These are phyloP conservation scores for Prunella strophiata DNA, from an alignment of 2,797 vertebrate species.

Conservation along the genomic window DNA sequence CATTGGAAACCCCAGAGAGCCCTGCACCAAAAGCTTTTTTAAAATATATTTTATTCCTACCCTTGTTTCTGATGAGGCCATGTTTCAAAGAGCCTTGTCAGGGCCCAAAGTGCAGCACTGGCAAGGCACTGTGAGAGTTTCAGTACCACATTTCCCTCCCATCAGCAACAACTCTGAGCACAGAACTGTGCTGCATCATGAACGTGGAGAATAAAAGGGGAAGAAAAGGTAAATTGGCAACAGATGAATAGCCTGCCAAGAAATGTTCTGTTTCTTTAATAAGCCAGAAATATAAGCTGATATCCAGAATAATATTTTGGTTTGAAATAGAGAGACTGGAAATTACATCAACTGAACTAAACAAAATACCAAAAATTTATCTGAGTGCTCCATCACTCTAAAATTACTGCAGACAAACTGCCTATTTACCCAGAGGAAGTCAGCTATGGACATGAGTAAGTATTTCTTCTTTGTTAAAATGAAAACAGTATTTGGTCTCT, in stretches of 20 bases:
- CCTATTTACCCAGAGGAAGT: neutral
- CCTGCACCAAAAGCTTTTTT: neutral
- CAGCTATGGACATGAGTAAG: neutral
- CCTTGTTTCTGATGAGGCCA: neutral
- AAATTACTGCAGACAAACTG: neutral
- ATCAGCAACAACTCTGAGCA: fast-evolving
- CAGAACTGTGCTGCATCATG: neutral
- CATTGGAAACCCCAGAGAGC: fast-evolving
- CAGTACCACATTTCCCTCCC: neutral
- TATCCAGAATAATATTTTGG: neutral
- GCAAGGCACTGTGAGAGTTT: neutral
- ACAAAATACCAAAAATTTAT: neutral
- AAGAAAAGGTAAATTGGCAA: neutral
- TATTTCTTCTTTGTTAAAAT: neutral
- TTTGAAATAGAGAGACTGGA: neutral
- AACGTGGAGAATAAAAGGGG: fast-evolving
- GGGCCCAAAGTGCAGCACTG: neutral
- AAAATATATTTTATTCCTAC: neutral
- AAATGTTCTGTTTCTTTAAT: neutral
- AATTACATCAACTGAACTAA: neutral
- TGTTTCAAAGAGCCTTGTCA: neutral
- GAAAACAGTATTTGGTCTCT: neutral
- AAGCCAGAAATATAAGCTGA: neutral
- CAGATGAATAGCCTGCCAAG: neutral
- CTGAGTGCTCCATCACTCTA: neutral